A percentile compares a stretch with the other conserved stretches of the same genome.
Conservation (phyloP, 1,140 invertebrate genomes). For the Hesperophylax magnus region DNA sequence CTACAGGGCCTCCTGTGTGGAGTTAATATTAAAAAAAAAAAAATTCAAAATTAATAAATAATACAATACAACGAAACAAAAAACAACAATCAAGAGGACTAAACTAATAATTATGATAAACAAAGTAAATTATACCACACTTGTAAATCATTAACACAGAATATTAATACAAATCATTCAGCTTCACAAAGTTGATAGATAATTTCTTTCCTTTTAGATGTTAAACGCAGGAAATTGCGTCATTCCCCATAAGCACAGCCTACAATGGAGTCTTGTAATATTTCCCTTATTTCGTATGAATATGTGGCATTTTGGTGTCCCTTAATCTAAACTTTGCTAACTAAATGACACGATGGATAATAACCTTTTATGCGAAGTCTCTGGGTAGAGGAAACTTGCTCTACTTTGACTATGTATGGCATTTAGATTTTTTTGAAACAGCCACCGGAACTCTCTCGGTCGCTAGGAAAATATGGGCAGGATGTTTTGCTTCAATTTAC, state of each 20-base stretch:
- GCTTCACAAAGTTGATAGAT: background rate
- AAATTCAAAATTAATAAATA: too few species aligned
- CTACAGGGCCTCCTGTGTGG: too few species aligned
- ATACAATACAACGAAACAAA: too few species aligned
- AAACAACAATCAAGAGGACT: too few species aligned
- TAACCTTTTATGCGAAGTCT: constrained; percentile 24
- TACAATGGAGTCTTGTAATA: background rate
- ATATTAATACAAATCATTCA: too few species aligned
- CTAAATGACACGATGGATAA: constrained; percentile 39
- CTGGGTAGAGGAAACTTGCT: background rate
- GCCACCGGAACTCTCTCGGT: too few species aligned
- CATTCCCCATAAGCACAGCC: background rate
- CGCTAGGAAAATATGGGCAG: too few species aligned
- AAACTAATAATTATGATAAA: too few species aligned
- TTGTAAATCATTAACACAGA: too few species aligned
- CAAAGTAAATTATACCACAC: too few species aligned
- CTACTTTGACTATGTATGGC: constrained; percentile 27
- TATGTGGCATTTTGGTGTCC: constrained; percentile 37
- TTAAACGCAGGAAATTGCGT: constrained; percentile 34
- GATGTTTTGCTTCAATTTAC: too few species aligned
- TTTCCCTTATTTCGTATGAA: constrained; percentile 21
- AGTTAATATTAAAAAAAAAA: too few species aligned
- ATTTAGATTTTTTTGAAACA: constrained; percentile 13
- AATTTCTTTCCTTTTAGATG: constrained; percentile 2
- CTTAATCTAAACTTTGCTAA: constrained; percentile 42